A percentile compares a stretch with the other conserved stretches of the same genome.
phyloP scores from a whole-genome alignment of 1,140 invertebrate species.

The Acyrthosiphon pisum region DNA sequence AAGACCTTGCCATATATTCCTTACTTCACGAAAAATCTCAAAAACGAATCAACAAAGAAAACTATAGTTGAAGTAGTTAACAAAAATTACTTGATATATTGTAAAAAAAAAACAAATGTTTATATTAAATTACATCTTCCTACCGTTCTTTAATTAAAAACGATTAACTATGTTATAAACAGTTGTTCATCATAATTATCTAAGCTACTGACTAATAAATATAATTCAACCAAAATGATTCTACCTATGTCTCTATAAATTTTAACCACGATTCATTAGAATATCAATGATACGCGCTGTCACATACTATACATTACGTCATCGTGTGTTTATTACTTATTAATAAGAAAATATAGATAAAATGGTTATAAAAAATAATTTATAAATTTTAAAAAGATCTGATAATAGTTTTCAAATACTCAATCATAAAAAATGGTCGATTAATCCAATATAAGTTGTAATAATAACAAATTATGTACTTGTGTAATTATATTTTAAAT shows the following conservation, averaged over 20 bases:
- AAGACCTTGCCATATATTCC: background rate
- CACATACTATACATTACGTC: background rate
- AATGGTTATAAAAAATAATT: background rate
- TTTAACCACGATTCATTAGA: background rate
- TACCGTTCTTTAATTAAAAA: background rate
- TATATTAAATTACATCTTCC: background rate
- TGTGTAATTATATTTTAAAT: background rate
- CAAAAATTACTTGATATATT: background rate
- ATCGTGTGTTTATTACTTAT: background rate
- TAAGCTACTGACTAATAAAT: background rate
- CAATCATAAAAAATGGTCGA: background rate
- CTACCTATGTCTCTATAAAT: background rate
- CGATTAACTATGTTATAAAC: background rate
- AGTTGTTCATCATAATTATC: background rate
- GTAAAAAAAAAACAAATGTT: background rate
- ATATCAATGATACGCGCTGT: background rate
- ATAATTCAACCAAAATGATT: background rate
- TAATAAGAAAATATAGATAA: background rate
- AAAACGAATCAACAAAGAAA: background rate
- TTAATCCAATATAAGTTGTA: slow-evolving; percentile 14
- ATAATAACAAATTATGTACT: background rate
- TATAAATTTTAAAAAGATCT: slow-evolving; percentile 11
- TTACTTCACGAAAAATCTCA: background rate
- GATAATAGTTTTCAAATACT: slow-evolving; percentile 7
- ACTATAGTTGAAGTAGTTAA: too few species aligned